Percentiles rank a stretch among this genome's conserved stretches.
Evolutionary conservation across 2,888 invertebrate species (phyloP).

Genomic region (Girardia tigrina): DNA sequence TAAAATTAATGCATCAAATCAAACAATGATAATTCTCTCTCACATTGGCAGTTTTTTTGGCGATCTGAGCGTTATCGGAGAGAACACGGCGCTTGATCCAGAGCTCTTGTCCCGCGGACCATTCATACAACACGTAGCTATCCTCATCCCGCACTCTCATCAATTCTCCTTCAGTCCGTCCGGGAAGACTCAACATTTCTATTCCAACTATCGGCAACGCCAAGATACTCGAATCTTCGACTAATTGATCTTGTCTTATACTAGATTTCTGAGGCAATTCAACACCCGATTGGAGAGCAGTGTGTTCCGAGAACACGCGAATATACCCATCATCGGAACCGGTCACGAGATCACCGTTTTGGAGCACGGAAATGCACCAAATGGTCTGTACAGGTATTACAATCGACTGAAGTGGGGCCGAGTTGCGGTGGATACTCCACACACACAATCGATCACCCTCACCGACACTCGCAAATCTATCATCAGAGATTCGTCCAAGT

Average conservation of each 20-base stretch:
- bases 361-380: neutral
- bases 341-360: neutral
- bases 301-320: neutral
- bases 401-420: neutral
- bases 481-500: neutral
- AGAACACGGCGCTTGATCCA: too few relatives aligned
- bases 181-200: neutral
- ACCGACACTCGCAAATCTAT: neutral
- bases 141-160: neutral
- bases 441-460: neutral
- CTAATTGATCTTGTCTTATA: neutral
- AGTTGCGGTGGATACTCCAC: neutral
- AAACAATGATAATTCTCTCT: too few relatives aligned
- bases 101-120: neutral
- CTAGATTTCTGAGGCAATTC: neutral
- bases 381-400: neutral
- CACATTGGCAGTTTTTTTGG: too few relatives aligned
- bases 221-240: neutral
- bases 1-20: too few relatives aligned
- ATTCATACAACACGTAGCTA: neutral
- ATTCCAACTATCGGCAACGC: neutral
- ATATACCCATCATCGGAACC: neutral
- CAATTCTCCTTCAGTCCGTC: neutral
- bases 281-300: neutral
- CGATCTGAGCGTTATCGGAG: too few relatives aligned